Evolutionary conservation across 2,888 invertebrate species (phyloP).

Genomic region (Clunio marinus): DNA sequence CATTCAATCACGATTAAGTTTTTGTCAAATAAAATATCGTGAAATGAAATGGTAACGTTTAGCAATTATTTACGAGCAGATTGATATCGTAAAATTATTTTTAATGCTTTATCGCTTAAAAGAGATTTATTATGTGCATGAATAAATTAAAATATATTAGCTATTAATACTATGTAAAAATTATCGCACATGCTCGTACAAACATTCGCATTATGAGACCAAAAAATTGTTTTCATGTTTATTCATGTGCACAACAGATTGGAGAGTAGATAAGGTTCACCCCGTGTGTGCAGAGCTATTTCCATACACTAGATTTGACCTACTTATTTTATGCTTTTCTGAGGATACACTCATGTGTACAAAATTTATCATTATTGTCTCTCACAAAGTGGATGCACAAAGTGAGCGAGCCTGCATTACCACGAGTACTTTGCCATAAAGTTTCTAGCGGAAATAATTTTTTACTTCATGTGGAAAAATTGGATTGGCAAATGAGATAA

Average conservation of each 20-base stretch:
- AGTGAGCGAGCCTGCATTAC: background rate
- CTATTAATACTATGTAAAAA: constrained; percentile 38
- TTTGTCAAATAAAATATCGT: background rate
- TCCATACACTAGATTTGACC: constrained; percentile 30
- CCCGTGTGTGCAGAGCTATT: constrained; percentile 19
- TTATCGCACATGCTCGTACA: constrained; percentile 25
- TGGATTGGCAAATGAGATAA: background rate
- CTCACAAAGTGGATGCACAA: background rate
- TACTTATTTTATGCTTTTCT: constrained; percentile 31
- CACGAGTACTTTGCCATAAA: background rate
- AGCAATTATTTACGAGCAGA: constrained; percentile 25
- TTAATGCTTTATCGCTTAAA: constrained; percentile 35
- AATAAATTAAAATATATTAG: constrained; percentile 39
- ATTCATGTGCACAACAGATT: constrained; percentile 38
- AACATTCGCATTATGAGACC: background rate
- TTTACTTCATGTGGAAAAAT: background rate
- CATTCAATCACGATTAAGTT: background rate
- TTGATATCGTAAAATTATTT: constrained; percentile 25
- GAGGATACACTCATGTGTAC: constrained; percentile 13
- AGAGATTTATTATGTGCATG: constrained; percentile 39
- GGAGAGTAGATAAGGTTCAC: constrained; percentile 21
- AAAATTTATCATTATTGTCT: constrained; percentile 29
- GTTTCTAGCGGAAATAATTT: background rate
- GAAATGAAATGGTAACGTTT: constrained; percentile 24
- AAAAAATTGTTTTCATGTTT: constrained; percentile 30